Base-by-base conservation (phyloP, 2,113 vertebrate genomes). In the Vombatus ursinus region DNA sequence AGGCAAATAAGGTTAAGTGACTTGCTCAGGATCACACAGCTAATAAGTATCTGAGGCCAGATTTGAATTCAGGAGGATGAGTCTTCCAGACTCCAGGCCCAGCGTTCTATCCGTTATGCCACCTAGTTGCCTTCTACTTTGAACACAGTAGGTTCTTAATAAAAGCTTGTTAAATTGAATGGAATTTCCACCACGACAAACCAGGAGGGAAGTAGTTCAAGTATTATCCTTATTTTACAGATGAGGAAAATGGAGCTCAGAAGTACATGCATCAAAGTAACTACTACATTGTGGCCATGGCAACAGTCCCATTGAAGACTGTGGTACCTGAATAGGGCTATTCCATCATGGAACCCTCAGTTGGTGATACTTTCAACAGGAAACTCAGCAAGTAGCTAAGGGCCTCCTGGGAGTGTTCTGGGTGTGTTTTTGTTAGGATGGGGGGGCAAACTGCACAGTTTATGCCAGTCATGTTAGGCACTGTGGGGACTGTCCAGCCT, bases 401-500 rank as follows among this genome's bases (percentile, higher is more conserved):
- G 19, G 19, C 7, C 19, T 44, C n/a, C 68, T 84, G 68, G 68
- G 68, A 77, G 37, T 44, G 19, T 84, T 44, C 37, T 84, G n/a
- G 68, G 16, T 84, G 68, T 84, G n/a, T 84, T 19, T 84, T 22
- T 84, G 16, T 84, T 84, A 68, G 31, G 57, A 28, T 31, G 10
- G 57, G 53, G 25, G 11, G 68, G 7, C n/a, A 84, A 84, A 84
- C 16, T 14, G 68, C 68, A 84, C 19, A 84, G n/a, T 44, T 77
- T 84, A 44, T 44, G 6, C 68, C 44, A 44, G 37, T 84, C n/a
- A 44, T 84, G 16, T 77, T n/a, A 9, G 5, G 57, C 28, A 52
- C 44, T 96, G 89, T 90, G 90, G n/a, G 50, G 52, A 90, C 57
- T 90, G 84, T 31, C 47, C 77, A 92, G 77, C 8, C 49, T 50